Conservation (phyloP, 2,888 invertebrate species). For the Hydroisotoma schaefferi region DNA sequence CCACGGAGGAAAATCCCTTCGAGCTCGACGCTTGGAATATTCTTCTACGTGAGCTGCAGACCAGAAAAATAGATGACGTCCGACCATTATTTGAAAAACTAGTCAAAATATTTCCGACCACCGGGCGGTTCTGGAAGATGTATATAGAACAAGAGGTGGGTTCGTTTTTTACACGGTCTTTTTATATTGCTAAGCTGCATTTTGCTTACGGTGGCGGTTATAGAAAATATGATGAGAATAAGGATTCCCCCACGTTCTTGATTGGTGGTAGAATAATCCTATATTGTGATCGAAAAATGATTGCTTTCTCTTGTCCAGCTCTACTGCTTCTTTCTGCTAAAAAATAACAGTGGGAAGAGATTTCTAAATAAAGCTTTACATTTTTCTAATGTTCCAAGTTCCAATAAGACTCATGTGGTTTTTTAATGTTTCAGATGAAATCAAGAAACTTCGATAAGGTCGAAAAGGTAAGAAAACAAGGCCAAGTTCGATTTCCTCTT, state of each 20-base stretch:
- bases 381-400: conserved; percentile 18
- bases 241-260: conserved; percentile 6
- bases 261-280: conserved; percentile 5
- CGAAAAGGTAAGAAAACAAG: conserved; percentile 77
- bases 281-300: not conserved
- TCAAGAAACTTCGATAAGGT: conserved; percentile 96
- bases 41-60: conserved; percentile 87
- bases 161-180: too few relatives aligned
- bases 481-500: conserved; percentile 10
- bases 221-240: conserved; percentile 6
- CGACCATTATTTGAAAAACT: conserved; percentile 88
- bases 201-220: too few relatives aligned
- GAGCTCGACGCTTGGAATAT: conserved; percentile 99
- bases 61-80: conserved; percentile 80
- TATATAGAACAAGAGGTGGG: conserved; percentile 96
- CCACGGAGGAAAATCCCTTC: conserved; percentile 81
- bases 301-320: too few relatives aligned
- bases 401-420: conserved; percentile 18
- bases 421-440: conserved; percentile 76
- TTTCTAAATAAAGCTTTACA: too few relatives aligned
- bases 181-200: too few relatives aligned
- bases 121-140: conserved; percentile 97
- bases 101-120: conserved; percentile 90
- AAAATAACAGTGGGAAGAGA: too few relatives aligned
- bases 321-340: too few relatives aligned